These are phyloP conservation scores for Hyposoter dolosus DNA, from an alignment of 2,888 invertebrate species.

Conservation along the genomic window DNA sequence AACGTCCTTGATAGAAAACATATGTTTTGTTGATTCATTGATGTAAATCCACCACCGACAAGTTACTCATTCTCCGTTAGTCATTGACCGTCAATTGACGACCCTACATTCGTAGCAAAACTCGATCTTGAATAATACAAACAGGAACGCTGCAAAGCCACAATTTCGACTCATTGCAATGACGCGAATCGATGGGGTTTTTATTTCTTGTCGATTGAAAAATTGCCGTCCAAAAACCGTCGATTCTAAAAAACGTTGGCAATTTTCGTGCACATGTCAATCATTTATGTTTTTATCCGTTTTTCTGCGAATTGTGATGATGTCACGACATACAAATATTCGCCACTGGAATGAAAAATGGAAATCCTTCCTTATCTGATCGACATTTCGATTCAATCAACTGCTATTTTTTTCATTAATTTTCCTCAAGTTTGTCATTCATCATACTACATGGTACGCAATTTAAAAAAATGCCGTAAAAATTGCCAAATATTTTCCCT, in stretches of 20 bases:
- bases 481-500: background rate
- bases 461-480: background rate
- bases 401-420: background rate
- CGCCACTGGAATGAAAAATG: background rate
- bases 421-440: background rate
- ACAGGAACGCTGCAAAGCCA: background rate
- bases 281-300: background rate
- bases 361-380: background rate
- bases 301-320: background rate
- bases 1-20: background rate
- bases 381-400: background rate
- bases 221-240: background rate
- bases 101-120: background rate
- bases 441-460: background rate
- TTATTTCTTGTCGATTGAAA: background rate
- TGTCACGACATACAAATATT: background rate
- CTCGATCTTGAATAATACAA: background rate
- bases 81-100: background rate
- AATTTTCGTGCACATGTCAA: slow-evolving; percentile 1
- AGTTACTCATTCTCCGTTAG: background rate
- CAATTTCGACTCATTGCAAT: background rate
- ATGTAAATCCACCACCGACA: background rate
- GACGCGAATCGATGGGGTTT: background rate
- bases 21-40: background rate
- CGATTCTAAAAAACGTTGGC: background rate